Percentiles rank a stretch among this genome's conserved stretches.
phyloP scores from a whole-genome alignment of 2,113 vertebrate genomes.

The Oncorhynchus masou region DNA sequence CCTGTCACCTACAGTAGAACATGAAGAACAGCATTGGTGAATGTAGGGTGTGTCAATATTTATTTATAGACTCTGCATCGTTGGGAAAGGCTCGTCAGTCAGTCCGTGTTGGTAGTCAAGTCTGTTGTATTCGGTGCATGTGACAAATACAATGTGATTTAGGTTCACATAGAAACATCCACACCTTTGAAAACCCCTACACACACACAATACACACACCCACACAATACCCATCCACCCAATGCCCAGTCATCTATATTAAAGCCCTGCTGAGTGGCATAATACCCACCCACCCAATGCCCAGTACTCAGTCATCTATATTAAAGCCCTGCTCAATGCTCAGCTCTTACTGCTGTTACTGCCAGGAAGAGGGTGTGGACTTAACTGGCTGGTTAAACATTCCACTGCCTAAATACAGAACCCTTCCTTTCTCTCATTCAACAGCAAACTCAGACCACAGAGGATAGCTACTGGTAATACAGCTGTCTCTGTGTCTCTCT shows the following conservation, averaged over 20 bases:
- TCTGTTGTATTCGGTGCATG: too few relatives aligned
- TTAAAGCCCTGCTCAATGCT: slow-evolving; percentile 20
- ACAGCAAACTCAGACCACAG: not conserved
- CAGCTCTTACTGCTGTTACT: slow-evolving; percentile 26
- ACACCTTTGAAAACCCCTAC: not conserved
- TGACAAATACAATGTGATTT: too few relatives aligned
- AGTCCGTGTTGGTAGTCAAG: too few relatives aligned
- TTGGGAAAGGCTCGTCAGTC: too few relatives aligned
- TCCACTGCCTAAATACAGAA: slow-evolving; percentile 47
- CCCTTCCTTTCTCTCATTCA: slow-evolving; percentile 17
- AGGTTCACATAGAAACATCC: slow-evolving; percentile 12
- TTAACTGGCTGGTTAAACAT: slow-evolving; percentile 53
- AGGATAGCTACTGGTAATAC: not conserved
- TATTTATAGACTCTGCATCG: too few relatives aligned
- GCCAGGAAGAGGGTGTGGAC: slow-evolving; percentile 57
- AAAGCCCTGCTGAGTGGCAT: slow-evolving; percentile 15
- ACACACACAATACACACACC: slow-evolving; percentile 4
- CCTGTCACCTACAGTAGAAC: too few relatives aligned
- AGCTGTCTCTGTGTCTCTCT: slow-evolving; percentile 2
- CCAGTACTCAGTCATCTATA: slow-evolving; percentile 29
- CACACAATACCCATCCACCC: slow-evolving; percentile 9
- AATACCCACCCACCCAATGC: slow-evolving; percentile 9
- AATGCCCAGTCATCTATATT: slow-evolving; percentile 33
- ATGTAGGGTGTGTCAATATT: too few relatives aligned
- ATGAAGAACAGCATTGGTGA: too few relatives aligned